A percentile compares a stretch with the other conserved stretches of the same genome.
Conservation (phyloP, 2,888 invertebrate species). For the Leucozona laternaria region DNA sequence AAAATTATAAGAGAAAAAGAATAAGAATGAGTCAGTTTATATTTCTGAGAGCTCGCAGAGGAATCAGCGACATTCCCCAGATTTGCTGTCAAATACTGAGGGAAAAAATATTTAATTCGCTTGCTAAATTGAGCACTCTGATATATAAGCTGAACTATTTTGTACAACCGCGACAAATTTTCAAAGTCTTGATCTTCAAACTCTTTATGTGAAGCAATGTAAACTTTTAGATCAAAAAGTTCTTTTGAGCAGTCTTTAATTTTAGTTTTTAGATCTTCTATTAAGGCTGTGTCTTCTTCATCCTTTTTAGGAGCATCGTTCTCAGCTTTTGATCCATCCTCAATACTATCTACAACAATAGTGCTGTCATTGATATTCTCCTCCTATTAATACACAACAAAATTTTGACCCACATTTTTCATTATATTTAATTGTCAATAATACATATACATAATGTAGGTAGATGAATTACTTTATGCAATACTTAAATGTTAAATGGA, state of each 20-base stretch:
- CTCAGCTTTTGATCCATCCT: not conserved
- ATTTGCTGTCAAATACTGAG: no score
- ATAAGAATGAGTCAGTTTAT: no score
- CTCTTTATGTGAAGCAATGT: constrained; percentile 53
- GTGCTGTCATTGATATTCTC: constrained; percentile 39
- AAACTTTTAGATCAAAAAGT: constrained; percentile 48
- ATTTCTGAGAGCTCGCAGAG: no score
- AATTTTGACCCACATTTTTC: not conserved
- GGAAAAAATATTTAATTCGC: no score
- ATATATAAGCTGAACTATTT: no score
- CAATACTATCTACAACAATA: constrained; percentile 11
- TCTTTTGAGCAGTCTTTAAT: constrained; percentile 40
- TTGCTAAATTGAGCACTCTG: no score
- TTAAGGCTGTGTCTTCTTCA: constrained; percentile 27
- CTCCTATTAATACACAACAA: constrained; percentile 21
- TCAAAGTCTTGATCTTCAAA: constrained; percentile 61
- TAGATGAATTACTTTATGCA: no score
- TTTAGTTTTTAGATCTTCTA: constrained; percentile 9
- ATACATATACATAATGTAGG: no score
- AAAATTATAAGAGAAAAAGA: not conserved
- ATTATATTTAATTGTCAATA: no score
- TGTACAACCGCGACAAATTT: constrained; percentile 34
- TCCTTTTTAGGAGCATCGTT: not conserved
- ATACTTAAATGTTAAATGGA: no score
- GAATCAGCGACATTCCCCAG: no score